Evolutionary conservation across 2,888 invertebrate species (phyloP), one percentile per base, ranked within the genome.

Genomic region (Hyalella azteca): DNA sequence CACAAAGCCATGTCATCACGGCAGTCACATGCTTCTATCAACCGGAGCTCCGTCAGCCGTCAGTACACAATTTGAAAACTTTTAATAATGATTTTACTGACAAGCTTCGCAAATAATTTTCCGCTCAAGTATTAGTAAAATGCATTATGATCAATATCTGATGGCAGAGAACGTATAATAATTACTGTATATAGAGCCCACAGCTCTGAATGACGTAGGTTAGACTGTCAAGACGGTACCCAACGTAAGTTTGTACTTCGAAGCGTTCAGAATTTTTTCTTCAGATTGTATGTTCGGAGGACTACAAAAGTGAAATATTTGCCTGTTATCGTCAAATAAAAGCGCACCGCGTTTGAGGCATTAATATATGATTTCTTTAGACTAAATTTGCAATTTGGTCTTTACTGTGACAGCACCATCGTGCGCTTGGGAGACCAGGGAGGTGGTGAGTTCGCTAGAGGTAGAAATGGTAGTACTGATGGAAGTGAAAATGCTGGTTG

Each of bases 351-450:
- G 29, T 29, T 54, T 22, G 2, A 54, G 54, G 5, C 22, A 22
- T 15, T 54, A 22, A 54, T 9, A 29, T 54, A 11, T 3, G 5
- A 54, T 54, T 54, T 9, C 4, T 3, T n/a, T 49, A 15, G 7
- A 3, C 49, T 45, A 7, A 45, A 45, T 7, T 45, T 7, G 45
- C 45, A 45, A 15, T 45, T 15, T 11, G 15, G 15, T 7, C n/a
- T 7, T 50, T 50, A 50, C n/a, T 22, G 5, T n/a, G n/a, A 32
- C 66, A 66, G 66, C 7, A 36, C 66, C 36, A 36, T 66, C 29
- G 66, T 66, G 36, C 22, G 66, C n/a, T 32, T 66, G 1, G 66
- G 66, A 66, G 66, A 32, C 36, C 66, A 66, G 36, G 36, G n/a
- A n/a, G n/a, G n/a, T n/a, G n/a, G n/a, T n/a, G n/a, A n/a, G n/a